Conservation (phyloP, 2,113 vertebrate species). For the Hippocampus mohnikei region DNA sequence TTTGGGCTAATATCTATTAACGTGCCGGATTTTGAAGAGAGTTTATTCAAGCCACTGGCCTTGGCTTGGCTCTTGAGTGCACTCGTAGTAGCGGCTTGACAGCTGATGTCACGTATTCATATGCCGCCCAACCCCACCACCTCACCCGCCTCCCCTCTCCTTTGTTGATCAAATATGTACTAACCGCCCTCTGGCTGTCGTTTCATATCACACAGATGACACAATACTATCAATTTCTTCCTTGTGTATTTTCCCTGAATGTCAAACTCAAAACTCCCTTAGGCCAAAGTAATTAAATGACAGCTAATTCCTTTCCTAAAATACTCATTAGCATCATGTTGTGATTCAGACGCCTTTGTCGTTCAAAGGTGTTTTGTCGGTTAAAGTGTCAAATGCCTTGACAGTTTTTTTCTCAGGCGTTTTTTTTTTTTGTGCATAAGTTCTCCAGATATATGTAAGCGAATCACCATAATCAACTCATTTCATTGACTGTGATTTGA, state of each 20-base stretch:
- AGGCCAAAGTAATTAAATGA: slow-evolving; percentile 19
- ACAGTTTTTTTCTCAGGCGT: not conserved
- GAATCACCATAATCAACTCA: slow-evolving; percentile 21
- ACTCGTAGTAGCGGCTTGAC: not conserved
- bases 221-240: slow-evolving; percentile 5
- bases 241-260: slow-evolving; percentile 15
- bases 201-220: slow-evolving; percentile 5
- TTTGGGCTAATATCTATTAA: not conserved
- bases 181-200: slow-evolving; percentile 8
- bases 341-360: slow-evolving; percentile 6
- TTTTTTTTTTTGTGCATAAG: not conserved
- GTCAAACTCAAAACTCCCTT: slow-evolving; percentile 3
- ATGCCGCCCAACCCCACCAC: not conserved
- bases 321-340: slow-evolving; percentile 13
- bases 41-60: not conserved
- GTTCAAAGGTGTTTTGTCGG: slow-evolving; percentile 1
- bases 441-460: not conserved
- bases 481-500: slow-evolving; percentile 23
- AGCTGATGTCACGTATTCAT: not conserved
- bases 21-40: not conserved
- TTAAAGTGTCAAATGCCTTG: not conserved
- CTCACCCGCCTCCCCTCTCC: not conserved
- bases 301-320: slow-evolving; percentile 22
- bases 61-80: not conserved
- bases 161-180: slow-evolving; percentile 6